Base-by-base conservation (phyloP, 30 jellyfish, hydroid and myxozoan genomes). In the Mastigias papua region DNA sequence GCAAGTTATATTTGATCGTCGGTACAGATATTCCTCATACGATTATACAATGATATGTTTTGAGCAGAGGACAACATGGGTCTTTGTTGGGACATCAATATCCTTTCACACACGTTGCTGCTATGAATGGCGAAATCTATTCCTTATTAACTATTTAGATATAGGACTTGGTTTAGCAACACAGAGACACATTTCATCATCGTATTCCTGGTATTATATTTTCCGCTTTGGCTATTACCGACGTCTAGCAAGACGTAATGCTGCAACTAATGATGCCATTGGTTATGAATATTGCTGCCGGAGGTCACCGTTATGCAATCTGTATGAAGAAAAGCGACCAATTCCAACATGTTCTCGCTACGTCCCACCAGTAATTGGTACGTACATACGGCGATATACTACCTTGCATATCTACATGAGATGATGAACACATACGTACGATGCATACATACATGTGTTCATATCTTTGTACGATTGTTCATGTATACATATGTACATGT, bases 81-180 rank as follows among this genome's bases (percentile, higher is more conserved):
- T 34, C 42, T 65, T 81, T 33, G 6, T 31, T 37, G 84, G 76
- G 33, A 67, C 91, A 25, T 67, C 76, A 23, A 15, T 65, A 7
- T 67, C 91, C 23, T 81, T 35, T 58, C 76, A 61, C 28, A 67
- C 76, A 66, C 25, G 50, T n/a, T 81, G 91, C 65, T 81, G 91
- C 23, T 81, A 81, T 51, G 34, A 34, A 26, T 20, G 11, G 42
- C 27, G 5, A 33, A 42, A 35, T 21, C 23, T 15, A 20, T 35
- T 48, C 19, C 65, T 72, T 0, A 72, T 72, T 20, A 72, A 72
- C 29, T 33, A 1, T 8, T 1, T 78, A 22, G 17, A 48, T 60
- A 49, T 50, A n/a, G 46, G 11, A 2, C 20, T 78, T 33, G 78
- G 89, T 27, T 17, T 78, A 13, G 79, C 68, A 32, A 78, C 89